A percentile compares a stretch with the other conserved stretches of the same genome.
Conservation (phyloP, 1,140 invertebrate genomes). For the Aporrectodea caliginosa region DNA sequence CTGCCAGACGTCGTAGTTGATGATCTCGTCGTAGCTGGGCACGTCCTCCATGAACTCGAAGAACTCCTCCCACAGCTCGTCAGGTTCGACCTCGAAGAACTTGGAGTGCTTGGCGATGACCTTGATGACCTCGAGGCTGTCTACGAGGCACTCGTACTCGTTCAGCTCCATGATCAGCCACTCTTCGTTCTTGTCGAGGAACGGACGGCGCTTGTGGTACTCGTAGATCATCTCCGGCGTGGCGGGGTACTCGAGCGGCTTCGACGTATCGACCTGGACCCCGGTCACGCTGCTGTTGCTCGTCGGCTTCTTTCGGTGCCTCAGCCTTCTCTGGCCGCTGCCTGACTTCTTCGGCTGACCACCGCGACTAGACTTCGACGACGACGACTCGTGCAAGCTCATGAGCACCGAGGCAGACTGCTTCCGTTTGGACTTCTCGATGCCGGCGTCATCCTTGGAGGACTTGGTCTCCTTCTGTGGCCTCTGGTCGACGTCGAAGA, state of each 20-base stretch:
- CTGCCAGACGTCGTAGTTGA: constrained; percentile 34
- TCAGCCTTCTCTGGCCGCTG: neutral
- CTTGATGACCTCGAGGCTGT: constrained; percentile 28
- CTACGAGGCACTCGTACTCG: constrained; percentile 33
- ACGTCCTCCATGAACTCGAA: constrained; percentile 36
- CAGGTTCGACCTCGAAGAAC: constrained; percentile 33
- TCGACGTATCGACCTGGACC: neutral
- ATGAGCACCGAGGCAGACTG: neutral
- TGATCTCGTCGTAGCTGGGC: constrained; percentile 31
- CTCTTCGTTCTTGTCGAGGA: constrained; percentile 30
- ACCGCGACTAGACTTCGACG: neutral
- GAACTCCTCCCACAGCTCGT: constrained; percentile 35
- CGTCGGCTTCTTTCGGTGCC: neutral
- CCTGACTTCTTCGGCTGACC: neutral
- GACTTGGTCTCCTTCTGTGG: neutral
- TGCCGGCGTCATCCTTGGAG: neutral
- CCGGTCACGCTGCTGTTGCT: neutral
- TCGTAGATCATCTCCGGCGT: constrained; percentile 32
- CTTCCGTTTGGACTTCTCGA: neutral
- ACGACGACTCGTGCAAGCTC: neutral
- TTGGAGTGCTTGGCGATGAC: constrained; percentile 33
- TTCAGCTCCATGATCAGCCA: constrained; percentile 33
- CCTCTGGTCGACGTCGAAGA: neutral
- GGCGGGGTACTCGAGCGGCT: constrained; percentile 24
- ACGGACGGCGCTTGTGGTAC: constrained; percentile 30